Base-by-base conservation (phyloP, 92 coral and sea anemone genomes). In the Parazoanthus swiftii region DNA sequence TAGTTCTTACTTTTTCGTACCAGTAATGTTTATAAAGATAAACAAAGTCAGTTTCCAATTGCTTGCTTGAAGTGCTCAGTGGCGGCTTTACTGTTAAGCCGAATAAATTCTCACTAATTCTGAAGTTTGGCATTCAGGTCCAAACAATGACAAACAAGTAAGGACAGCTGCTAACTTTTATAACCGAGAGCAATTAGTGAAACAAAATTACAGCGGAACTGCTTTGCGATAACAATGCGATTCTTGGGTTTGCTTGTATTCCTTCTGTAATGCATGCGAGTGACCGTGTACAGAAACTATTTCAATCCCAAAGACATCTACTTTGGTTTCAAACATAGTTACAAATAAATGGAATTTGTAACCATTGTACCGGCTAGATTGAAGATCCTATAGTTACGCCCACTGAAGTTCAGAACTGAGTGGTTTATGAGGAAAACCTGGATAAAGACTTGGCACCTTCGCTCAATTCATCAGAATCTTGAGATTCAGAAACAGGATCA, bases 131-230 rank as follows among this genome's bases (percentile, higher is more conserved):
- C 70, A 63, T 63, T 63, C 70, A 63, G n/a, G 21, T 63, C 25
- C 70, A 43, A n/a, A 23, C 80, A 39, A 76, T 42, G 33, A 76
- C 80, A 76, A 42, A 38, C 51, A 54, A 11, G 26, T 39, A 9
- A 46, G 58, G 37, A 76, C 80, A 76, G 80, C 80, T 76, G 80
- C 25, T 76, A 26, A 73, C 3, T 73, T 35, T 33, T 73, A 15
- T 26, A 18, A 16, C 13, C 6, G 13, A 42, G 33, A 18, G 23
- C 7, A 76, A 76, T 76, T 18, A 48, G 46, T 20, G 48, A 21
- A 18, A 43, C 56, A 43, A 76, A 76, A 39, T 76, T 76, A 76
- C 58, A 39, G 33, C 7, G 21, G 80, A 26, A 73, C 23, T 26
- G 43, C 2, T 36, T 35, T 73, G 38, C 59, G 3, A 76, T 8